Evolutionary conservation across 2,888 invertebrate genomes (phyloP).

Genomic region (Embidobia sp.): DNA sequence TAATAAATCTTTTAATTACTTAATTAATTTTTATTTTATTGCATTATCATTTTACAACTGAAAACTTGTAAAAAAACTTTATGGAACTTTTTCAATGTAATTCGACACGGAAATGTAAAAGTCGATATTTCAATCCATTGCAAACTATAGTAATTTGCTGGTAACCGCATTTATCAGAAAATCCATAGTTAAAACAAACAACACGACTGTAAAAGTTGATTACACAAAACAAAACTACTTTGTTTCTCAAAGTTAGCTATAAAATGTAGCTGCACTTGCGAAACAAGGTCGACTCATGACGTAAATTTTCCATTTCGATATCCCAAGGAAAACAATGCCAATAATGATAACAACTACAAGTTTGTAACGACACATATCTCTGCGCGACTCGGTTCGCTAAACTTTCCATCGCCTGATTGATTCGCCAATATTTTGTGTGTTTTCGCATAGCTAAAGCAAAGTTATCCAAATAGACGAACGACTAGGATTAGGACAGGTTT

Average conservation of each 20-base stretch:
- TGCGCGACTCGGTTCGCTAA: slow-evolving; percentile 6
- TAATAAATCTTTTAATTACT: too few species aligned
- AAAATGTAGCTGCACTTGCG: slow-evolving; percentile 28
- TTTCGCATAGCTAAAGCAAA: slow-evolving; percentile 34
- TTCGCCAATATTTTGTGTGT: slow-evolving; percentile 25
- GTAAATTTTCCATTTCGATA: slow-evolving; percentile 38
- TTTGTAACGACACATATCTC: slow-evolving; percentile 21
- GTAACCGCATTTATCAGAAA: slow-evolving; percentile 32
- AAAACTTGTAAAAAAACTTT: too few species aligned
- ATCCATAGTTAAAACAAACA: slow-evolving; percentile 26
- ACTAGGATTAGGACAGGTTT: slow-evolving; percentile 66
- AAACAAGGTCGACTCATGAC: slow-evolving; percentile 2
- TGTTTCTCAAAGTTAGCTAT: slow-evolving; percentile 24
- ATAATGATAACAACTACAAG: slow-evolving; percentile 50
- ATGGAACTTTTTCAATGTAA: too few species aligned
- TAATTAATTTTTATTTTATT: too few species aligned
- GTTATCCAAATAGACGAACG: slow-evolving; percentile 33
- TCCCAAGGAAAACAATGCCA: slow-evolving; percentile 23
- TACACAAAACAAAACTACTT: slow-evolving; percentile 40
- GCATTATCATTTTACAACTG: too few species aligned
- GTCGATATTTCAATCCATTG: slow-evolving; percentile 13
- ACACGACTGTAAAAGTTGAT: slow-evolving; percentile 37
- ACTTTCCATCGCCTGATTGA: slow-evolving; percentile 42
- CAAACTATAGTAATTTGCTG: slow-evolving; percentile 25
- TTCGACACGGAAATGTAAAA: too few species aligned